Percentiles rank a stretch among this genome's conserved stretches.
Conservation (phyloP, 1,140 invertebrate species). For the Akabosia matsudoensis region DNA sequence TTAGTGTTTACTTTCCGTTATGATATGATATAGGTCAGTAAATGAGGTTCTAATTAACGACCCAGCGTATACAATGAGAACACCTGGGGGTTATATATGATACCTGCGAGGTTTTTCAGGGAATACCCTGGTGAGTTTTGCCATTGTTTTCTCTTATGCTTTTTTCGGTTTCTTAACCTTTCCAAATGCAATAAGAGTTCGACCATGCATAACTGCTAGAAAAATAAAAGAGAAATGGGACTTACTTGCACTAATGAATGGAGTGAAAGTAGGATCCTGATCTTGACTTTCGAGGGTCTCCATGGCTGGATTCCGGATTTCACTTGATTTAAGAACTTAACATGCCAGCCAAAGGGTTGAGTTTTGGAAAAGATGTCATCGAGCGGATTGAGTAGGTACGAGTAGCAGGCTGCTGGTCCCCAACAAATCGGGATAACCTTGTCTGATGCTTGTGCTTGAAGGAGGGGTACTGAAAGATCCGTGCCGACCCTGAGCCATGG, state of each 20-base stretch:
- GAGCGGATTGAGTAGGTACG: background rate
- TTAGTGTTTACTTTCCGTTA: too few species aligned
- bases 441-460: constrained; percentile 15
- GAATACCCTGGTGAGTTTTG: too few species aligned
- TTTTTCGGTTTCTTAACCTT: too few species aligned
- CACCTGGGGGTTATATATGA: too few species aligned
- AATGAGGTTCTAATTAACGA: too few species aligned
- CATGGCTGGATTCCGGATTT: background rate
- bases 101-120: too few species aligned
- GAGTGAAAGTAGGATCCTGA: constrained; percentile 34
- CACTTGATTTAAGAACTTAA: background rate
- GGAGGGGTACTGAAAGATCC: background rate
- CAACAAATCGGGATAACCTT: background rate
- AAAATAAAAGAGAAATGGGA: background rate
- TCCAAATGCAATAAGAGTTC: too few species aligned
- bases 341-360: constrained; percentile 3
- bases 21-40: too few species aligned
- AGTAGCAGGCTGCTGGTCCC: background rate
- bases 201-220: too few species aligned
- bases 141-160: too few species aligned
- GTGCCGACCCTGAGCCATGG: background rate
- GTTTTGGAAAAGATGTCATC: constrained; percentile 4
- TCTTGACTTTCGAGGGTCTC: background rate
- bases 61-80: too few species aligned
- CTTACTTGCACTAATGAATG: constrained; percentile 42